A percentile compares a stretch with the other conserved stretches of the same genome.
Evolutionary conservation across 2,113 vertebrate species (phyloP).

Genomic region (Gnathonemus echidnorhynchus): DNA sequence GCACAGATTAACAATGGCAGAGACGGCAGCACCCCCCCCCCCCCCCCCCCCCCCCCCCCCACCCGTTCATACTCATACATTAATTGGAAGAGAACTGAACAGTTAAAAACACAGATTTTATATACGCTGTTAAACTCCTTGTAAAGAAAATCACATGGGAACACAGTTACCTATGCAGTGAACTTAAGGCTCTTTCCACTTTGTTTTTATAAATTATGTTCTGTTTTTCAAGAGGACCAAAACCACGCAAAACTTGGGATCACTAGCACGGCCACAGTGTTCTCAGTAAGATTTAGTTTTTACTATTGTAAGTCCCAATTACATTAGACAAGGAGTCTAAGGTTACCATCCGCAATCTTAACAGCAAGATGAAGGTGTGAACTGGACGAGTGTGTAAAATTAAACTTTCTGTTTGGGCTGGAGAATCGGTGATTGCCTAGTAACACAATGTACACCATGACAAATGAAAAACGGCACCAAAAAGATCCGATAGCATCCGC

Average conservation of each 20-base stretch:
- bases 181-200: not conserved
- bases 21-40: not conserved
- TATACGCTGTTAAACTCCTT: not conserved
- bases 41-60: not conserved
- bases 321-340: not conserved
- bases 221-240: not conserved
- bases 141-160: not conserved
- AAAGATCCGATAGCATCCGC: not conserved
- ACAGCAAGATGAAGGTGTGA: not conserved
- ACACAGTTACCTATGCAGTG: not conserved
- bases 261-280: not conserved
- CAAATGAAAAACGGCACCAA: not conserved
- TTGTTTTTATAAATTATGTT: not conserved
- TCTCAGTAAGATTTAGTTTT: not conserved
- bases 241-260: not conserved
- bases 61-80: not conserved
- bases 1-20: not conserved
- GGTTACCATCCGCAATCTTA: not conserved
- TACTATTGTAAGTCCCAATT: not conserved
- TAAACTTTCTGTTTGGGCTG: not conserved
- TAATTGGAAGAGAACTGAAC: not conserved
- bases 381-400: not conserved
- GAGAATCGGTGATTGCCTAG: not conserved
- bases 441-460: not conserved
- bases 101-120: not conserved